These are phyloP conservation scores for Oncorhynchus clarkii DNA, from an alignment of 2,113 vertebrate genomes.

Conservation along the genomic window DNA sequence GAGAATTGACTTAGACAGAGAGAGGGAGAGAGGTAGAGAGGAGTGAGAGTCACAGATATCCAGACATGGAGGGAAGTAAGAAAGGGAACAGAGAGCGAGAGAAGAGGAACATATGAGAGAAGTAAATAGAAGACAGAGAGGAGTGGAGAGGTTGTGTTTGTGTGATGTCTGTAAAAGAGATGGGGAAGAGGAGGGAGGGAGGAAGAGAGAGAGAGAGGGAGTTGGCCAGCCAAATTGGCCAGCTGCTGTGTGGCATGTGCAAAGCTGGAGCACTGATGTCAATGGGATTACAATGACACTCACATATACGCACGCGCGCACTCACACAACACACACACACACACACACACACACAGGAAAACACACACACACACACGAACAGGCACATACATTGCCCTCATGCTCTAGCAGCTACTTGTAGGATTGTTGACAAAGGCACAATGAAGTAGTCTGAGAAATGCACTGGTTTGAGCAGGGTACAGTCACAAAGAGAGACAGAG, in stretches of 20 bases:
- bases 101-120: not conserved
- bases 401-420: not conserved
- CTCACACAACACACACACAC: slow-evolving; percentile 14
- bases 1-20: not conserved
- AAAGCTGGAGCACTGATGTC: slow-evolving; percentile 56
- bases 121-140: slow-evolving; percentile 12
- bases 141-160: too few species aligned
- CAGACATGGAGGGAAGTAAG: not conserved
- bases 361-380: too few species aligned
- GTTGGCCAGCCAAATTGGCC: too few species aligned
- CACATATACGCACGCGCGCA: slow-evolving; percentile 14
- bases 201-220: not conserved
- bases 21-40: not conserved
- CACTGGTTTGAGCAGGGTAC: not conserved
- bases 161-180: not conserved
- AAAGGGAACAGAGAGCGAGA: not conserved
- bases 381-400: too few species aligned
- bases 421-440: not conserved
- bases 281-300: slow-evolving; percentile 54
- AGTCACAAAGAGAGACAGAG: too few species aligned
- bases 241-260: slow-evolving; percentile 61
- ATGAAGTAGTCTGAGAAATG: not conserved
- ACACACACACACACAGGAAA: slow-evolving; percentile 11
- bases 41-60: too few species aligned
- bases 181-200: not conserved